These are phyloP conservation scores for Istiophorus platypterus DNA, from an alignment of 2,113 vertebrate species.

Conservation along the genomic window DNA sequence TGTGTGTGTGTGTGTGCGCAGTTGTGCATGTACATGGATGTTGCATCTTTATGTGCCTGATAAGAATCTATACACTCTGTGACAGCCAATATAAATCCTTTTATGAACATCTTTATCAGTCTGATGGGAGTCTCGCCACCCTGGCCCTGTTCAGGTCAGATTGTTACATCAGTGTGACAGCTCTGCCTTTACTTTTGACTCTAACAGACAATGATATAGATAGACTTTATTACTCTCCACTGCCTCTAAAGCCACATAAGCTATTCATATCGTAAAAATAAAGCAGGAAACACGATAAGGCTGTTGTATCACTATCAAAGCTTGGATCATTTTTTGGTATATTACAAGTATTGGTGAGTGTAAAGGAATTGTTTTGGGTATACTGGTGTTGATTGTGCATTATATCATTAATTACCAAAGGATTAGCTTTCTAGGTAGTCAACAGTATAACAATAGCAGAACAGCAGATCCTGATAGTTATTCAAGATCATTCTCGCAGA, in stretches of 20 bases:
- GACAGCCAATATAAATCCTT: constrained; percentile 82
- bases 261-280: constrained; percentile 20
- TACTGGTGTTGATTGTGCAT: not conserved
- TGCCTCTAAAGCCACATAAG: constrained; percentile 34
- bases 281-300: constrained; percentile 30
- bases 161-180: constrained; percentile 79
- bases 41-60: constrained; percentile 73
- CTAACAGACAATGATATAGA: constrained; percentile 45
- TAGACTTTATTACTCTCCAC: constrained; percentile 60
- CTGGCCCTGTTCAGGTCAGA: constrained; percentile 72
- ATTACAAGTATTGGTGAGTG: not conserved
- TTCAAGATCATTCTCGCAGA: constrained; percentile 24
- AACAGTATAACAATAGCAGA: not conserved
- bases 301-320: constrained; percentile 23
- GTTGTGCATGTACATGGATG: constrained; percentile 44
- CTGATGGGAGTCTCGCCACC: constrained; percentile 64
- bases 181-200: constrained; percentile 59
- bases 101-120: constrained; percentile 81
- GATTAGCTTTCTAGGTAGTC: not conserved
- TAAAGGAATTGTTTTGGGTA: constrained; percentile 21
- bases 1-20: not conserved
- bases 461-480: not conserved
- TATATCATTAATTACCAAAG: not conserved
- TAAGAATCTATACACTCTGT: constrained; percentile 72
- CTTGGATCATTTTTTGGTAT: not conserved